phyloP scores from a whole-genome alignment of 1,140 invertebrate genomes.

The Pseudobourletiella spinata region DNA sequence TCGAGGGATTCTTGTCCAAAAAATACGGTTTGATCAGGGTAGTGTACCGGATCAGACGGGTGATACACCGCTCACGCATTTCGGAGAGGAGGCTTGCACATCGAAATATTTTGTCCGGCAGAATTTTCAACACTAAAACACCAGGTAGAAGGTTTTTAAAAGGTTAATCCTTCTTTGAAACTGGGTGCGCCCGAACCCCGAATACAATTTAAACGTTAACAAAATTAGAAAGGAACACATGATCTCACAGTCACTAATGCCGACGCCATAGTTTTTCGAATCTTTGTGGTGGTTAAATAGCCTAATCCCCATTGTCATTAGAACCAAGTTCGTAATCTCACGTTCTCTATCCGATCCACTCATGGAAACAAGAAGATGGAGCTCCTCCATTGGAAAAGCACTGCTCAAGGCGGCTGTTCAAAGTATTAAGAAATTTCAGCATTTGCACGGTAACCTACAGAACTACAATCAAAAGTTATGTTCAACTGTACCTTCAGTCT shows the following conservation, averaged over 20 bases:
- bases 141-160: neutral
- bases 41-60: conserved; percentile 16
- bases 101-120: neutral
- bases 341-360: neutral
- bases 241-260: neutral
- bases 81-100: neutral
- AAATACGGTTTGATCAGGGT: conserved; percentile 15
- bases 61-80: neutral
- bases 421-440: neutral
- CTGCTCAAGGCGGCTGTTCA: neutral
- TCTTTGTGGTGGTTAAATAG: neutral
- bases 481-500: neutral
- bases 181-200: neutral
- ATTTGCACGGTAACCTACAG: neutral
- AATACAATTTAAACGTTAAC: neutral
- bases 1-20: neutral
- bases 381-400: neutral
- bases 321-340: neutral
- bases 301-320: neutral
- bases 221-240: neutral
- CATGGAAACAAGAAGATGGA: neutral
- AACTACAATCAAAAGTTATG: neutral
- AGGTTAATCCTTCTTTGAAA: neutral
- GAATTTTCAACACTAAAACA: neutral
- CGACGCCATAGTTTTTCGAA: no score